Percentiles rank a stretch among this genome's conserved stretches.
These are phyloP conservation scores for Drosophila sucinea DNA, from an alignment of 1,140 invertebrate species.

Conservation along the genomic window DNA sequence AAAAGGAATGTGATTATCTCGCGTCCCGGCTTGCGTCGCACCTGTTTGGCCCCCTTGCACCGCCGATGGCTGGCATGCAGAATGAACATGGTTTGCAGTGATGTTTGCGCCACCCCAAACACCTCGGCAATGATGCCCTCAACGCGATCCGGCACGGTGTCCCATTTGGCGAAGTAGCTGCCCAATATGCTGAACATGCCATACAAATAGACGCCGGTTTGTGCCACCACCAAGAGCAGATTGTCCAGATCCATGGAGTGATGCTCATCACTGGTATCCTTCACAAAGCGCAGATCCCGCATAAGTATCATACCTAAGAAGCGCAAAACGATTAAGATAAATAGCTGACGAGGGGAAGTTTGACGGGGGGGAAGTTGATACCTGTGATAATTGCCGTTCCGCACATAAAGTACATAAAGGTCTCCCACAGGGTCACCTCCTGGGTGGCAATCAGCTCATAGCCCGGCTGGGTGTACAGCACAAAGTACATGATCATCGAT, in stretches of 20 bases:
- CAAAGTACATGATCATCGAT: constrained; percentile 95
- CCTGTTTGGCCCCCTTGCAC: constrained; percentile 86
- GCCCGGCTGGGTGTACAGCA: constrained; percentile 88
- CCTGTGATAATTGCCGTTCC: constrained; percentile 70
- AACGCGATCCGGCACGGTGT: constrained; percentile 84
- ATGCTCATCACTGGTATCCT: constrained; percentile 84
- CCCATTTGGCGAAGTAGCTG: constrained; percentile 88
- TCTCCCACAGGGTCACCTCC: constrained; percentile 90
- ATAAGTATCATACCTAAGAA: constrained; percentile 86
- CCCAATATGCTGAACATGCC: constrained; percentile 94
- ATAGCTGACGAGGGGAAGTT: too few species aligned
- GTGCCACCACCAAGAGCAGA: constrained; percentile 92
- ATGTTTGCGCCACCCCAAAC: constrained; percentile 87
- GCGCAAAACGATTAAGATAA: not conserved
- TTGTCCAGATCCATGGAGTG: constrained; percentile 90
- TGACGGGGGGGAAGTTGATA: constrained; percentile 8
- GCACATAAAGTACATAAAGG: constrained; percentile 86
- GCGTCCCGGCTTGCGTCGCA: constrained; percentile 89
- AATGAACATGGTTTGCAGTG: constrained; percentile 91
- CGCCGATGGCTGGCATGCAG: constrained; percentile 91
- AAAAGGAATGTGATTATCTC: constrained; percentile 93
- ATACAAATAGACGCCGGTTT: constrained; percentile 94
- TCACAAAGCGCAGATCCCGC: constrained; percentile 85
- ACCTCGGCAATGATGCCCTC: constrained; percentile 86
- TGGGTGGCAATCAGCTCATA: constrained; percentile 88